phyloP scores from a whole-genome alignment of 2,797 vertebrate species.

The Cuniculus paca region DNA sequence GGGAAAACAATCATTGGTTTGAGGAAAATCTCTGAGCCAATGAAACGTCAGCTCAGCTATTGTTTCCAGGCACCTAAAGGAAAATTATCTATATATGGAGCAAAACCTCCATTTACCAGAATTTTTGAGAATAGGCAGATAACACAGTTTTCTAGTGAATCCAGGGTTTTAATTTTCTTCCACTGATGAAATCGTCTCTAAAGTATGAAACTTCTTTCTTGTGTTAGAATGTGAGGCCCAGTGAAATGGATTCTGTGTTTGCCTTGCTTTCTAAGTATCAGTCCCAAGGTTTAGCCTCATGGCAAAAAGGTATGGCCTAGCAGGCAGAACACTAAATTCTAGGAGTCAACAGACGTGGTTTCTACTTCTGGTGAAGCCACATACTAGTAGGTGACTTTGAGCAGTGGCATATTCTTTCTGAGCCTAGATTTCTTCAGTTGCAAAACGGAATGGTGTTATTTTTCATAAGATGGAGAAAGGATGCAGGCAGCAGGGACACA shows the following conservation, averaged over 20 bases:
- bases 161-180: slow-evolving; percentile 61
- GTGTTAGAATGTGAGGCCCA: slow-evolving; percentile 36
- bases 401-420: slow-evolving; percentile 15
- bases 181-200: slow-evolving; percentile 66
- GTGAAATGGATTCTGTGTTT: slow-evolving; percentile 60
- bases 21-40: slow-evolving; percentile 78
- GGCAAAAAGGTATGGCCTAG: neutral
- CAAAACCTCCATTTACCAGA: slow-evolving; percentile 64
- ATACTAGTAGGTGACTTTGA: slow-evolving; percentile 36
- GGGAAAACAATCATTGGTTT: slow-evolving; percentile 76
- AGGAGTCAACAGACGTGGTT: neutral
- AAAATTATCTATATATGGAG: slow-evolving; percentile 70
- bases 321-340: slow-evolving; percentile 50
- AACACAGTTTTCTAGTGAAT: slow-evolving; percentile 49
- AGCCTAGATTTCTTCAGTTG: slow-evolving; percentile 37
- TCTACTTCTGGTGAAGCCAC: neutral
- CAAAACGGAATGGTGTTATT: slow-evolving; percentile 36
- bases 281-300: neutral
- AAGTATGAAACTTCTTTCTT: slow-evolving; percentile 52
- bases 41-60: slow-evolving; percentile 74
- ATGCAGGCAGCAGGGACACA: neutral
- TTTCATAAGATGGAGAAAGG: slow-evolving; percentile 58
- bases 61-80: slow-evolving; percentile 78
- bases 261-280: slow-evolving; percentile 61
- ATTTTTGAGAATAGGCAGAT: slow-evolving; percentile 63